These are phyloP conservation scores for Clavelina lepadiformis DNA, from an alignment of 23 tunicate genomes.

Conservation along the genomic window DNA sequence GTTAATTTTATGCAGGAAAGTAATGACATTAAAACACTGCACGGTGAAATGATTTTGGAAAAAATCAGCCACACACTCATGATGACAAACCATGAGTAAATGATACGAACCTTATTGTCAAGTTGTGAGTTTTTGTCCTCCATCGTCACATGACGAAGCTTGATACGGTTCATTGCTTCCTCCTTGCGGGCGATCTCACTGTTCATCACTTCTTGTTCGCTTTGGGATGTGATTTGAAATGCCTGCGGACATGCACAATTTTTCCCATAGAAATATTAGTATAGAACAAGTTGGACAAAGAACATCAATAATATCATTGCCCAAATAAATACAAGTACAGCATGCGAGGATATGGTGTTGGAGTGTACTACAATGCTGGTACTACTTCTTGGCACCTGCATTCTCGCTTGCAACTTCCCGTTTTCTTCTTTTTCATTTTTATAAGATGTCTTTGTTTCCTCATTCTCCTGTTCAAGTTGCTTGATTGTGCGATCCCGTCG, in stretches of 20 bases:
- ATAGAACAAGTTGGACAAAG: neutral
- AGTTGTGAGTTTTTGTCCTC: slow-evolving; percentile 48
- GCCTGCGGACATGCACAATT: slow-evolving; percentile 27
- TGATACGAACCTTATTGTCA: slow-evolving; percentile 40
- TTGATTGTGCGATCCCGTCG: slow-evolving; percentile 57
- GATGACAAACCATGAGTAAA: neutral
- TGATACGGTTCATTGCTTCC: slow-evolving; percentile 59
- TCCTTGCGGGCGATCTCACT: slow-evolving; percentile 82
- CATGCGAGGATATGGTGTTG: no score
- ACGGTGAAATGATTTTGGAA: no score
- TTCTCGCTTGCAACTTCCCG: slow-evolving; percentile 66
- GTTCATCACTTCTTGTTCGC: slow-evolving; percentile 68
- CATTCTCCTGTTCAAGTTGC: slow-evolving; percentile 32
- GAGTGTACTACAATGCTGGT: no score
- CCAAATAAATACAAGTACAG: neutral
- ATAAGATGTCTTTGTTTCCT: slow-evolving; percentile 6
- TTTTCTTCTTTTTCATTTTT: slow-evolving; percentile 68
- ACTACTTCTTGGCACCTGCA: slow-evolving; percentile 58
- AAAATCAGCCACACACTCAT: neutral
- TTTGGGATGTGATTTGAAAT: slow-evolving; percentile 62
- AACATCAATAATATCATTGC: neutral
- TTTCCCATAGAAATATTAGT: neutral
- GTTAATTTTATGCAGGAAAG: no score
- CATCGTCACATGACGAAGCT: slow-evolving; percentile 45
- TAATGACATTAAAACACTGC: no score